These are phyloP conservation scores for Chloropsis hardwickii DNA, from an alignment of 2,113 vertebrate genomes.

Conservation along the genomic window DNA sequence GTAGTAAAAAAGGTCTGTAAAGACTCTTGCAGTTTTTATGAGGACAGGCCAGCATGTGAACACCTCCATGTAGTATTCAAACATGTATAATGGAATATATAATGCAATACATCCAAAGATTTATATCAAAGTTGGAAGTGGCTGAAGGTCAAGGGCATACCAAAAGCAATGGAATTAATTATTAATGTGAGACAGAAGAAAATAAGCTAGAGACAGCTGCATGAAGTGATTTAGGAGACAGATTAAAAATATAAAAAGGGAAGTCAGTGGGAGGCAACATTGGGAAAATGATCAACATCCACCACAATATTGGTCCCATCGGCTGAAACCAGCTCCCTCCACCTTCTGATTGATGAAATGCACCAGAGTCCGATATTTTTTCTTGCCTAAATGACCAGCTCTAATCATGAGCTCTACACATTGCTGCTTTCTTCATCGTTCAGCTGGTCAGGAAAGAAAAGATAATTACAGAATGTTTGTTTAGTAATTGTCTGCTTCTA, in stretches of 20 bases:
- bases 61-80: not conserved
- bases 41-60: not conserved
- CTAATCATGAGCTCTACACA: conserved; percentile 24
- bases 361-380: not conserved
- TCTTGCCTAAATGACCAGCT: conserved; percentile 30
- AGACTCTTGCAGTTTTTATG: not conserved
- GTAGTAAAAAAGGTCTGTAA: not conserved
- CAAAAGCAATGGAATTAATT: not conserved
- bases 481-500: conserved; percentile 54
- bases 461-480: conserved; percentile 57
- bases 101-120: not conserved
- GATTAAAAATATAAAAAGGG: conserved; percentile 12
- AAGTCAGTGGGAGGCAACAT: conserved; percentile 13
- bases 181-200: not conserved
- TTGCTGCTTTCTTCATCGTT: conserved; percentile 18
- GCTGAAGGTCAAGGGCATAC: not conserved
- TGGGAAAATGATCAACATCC: not conserved
- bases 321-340: not conserved
- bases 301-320: not conserved
- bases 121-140: not conserved
- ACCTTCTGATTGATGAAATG: not conserved
- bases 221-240: not conserved
- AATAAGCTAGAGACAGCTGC: not conserved
- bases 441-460: conserved; percentile 46
- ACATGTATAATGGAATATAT: not conserved